Evolutionary conservation across 2,888 invertebrate genomes (phyloP), one percentile per base, ranked within the genome.

Genomic region (Coenonympha arcania): DNA sequence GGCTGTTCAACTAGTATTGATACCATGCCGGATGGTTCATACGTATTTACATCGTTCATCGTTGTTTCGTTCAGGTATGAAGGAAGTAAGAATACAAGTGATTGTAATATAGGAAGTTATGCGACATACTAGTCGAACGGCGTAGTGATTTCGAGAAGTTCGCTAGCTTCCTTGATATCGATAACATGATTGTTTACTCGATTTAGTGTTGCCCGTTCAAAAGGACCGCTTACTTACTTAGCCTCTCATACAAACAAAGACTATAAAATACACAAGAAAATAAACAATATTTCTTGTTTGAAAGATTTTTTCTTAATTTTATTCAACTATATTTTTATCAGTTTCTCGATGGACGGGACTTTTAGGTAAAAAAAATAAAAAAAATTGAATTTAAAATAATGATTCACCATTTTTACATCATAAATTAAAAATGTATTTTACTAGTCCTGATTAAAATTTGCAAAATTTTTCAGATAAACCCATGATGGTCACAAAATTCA

Each of bases 401-500:
- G n/a, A n/a, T n/a, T n/a, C n/a, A n/a, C n/a, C n/a, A n/a, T n/a
- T n/a, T n/a, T n/a, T n/a, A n/a, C n/a, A n/a, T n/a, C n/a, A n/a
- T n/a, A n/a, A n/a, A n/a, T n/a, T n/a, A n/a, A n/a, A n/a, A n/a
- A n/a, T n/a, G n/a, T n/a, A n/a, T 26, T 26, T 30, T 13, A 1
- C 15, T 36, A 16, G 18, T 8, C 4, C 4, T 13, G 11, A 15
- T 19, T 16, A 22, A 16, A 30, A 20, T 9, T 46, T 30, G 22
- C 11, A 20, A 20, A 8, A 9, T 15, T 39, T 44, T 63, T 61
- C 26, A 69, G 69, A 60, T 53, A 49, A 46, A 28, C 36, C 45
- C 50, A 73, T 68, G 65, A 83, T 85, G 85, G 69, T 75, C 59
- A 70, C 69, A 62, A 76, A 77, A 62, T 62, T 80, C 60, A 69